Evolutionary conservation across 2,797 vertebrate genomes (phyloP), one percentile per base, ranked within the genome.

Genomic region (Platalea minor): DNA sequence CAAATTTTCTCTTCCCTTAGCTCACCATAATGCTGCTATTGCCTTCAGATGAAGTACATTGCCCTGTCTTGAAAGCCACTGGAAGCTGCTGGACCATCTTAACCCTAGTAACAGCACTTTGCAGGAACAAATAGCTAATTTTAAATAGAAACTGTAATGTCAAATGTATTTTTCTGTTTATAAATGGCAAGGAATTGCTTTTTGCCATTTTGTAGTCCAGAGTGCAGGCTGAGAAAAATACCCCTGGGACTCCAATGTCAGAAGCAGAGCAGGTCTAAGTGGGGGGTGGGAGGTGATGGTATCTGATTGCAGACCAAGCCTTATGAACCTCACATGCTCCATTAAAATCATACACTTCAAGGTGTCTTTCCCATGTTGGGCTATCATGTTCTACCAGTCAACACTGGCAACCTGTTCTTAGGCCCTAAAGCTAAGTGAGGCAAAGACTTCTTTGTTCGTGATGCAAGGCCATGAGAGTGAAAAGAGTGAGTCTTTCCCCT

Each of bases 351-450:
- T 13, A 41, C 4, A 59, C 26, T 46, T 35, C 43, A 33, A 26
- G 4, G 6, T n/a, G 37, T 75, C 12, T 33, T 88, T 17, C 5
- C 18, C 13, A 21, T 0, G 0, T 2, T 2, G 1, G 19, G 11
- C 28, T 61, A 17, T 31, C 2, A 12, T 39, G 17, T 56, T 61
- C 21, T 48, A 21, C 19, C 25, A 28, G n/a, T 35, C 54, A 79
- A 8, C 8, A 9, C n/a, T 57, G 26, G 4, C 35, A 81, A 26
- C 9, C 28, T 79, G n/a, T 13, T 54, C 53, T 25, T 68, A 21
- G 9, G 7, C 11, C 25, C 33, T 28, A 72, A 84, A 81, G 5
- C 18, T 59, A 33, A 31, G 13, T 4, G 5, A 74, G 17, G 11
- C 13, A 85, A 50, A 89, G 10, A 4, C 4, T 46, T 80, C 11